Base-by-base conservation (phyloP, 2,113 vertebrate genomes). In the Orthochromis indermauri region DNA sequence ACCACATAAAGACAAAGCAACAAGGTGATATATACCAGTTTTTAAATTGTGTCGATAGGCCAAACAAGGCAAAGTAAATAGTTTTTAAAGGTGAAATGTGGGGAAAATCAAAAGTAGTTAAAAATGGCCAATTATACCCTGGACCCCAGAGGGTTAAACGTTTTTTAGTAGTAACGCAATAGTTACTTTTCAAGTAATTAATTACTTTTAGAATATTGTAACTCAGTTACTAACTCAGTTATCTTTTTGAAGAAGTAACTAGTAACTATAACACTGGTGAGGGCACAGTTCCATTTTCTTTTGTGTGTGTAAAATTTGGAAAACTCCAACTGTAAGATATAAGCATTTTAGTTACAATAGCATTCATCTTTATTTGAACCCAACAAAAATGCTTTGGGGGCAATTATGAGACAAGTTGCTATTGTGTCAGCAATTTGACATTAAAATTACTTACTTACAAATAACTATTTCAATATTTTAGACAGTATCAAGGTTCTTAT, bases 161-260 rank as follows among this genome's bases (percentile, higher is more conserved):
- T 55, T 55, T 55, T 3, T 55, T 54, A 12, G 10, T 12, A 55
- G 21, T 14, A 55, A 55, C 0, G 4, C 24, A 57, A 57, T 28
- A 57, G 24, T 28, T 57, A 57, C 55, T 57, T 57, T 57, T 57
- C 55, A 57, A 57, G 55, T 57, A 28, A 57, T 28, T 28, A 16
- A 57, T 57, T 57, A 28, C 7, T 57, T 57, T 28, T 57, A 57
- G 4, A 57, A 57, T 28, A 28, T 57, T 57, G 55, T 57, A 28
- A 28, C 55, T 57, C 55, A 55, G 53, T 55, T 55, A 54, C n/a
- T 4, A 54, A 55, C 53, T 54, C 17, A 0, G 10, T 55, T 55
- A 2, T 13, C 0, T 9, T 57, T 59, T 59, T 59, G 55, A 59
- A 59, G 24, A 59, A 59, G 3, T 59, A 28, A 59, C 55, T 0